Conservation (phyloP, 2,888 invertebrate species). For the Escarpia spicata region DNA sequence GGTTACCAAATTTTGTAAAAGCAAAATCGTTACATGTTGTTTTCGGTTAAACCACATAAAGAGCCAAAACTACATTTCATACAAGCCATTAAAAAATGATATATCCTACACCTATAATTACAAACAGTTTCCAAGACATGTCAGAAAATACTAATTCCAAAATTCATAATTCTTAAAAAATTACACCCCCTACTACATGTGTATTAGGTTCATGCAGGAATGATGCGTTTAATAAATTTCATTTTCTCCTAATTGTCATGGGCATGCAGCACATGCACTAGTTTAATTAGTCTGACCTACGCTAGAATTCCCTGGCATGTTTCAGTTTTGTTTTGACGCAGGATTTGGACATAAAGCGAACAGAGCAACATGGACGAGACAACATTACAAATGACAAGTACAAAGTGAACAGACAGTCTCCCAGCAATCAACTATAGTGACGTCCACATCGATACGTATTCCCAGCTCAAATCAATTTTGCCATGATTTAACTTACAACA, state of each 20-base stretch:
- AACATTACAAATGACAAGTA: not conserved
- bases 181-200: not conserved
- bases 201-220: not conserved
- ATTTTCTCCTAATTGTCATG: not conserved
- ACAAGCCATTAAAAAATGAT: not conserved
- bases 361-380: not conserved
- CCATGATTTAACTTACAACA: not conserved
- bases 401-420: not conserved
- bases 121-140: not conserved
- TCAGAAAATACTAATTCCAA: not conserved
- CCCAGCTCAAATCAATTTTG: not conserved
- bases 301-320: not conserved
- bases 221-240: not conserved
- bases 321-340: not conserved
- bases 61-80: not conserved
- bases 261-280: slow-evolving; percentile 1
- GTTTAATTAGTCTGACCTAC: too few relatives aligned
- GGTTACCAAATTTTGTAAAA: not conserved
- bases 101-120: not conserved
- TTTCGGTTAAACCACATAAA: not conserved
- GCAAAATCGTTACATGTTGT: not conserved
- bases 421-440: not conserved
- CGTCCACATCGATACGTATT: not conserved
- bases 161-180: not conserved
- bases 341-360: not conserved